Percentiles rank a stretch among this genome's conserved stretches.
These are phyloP conservation scores for Ptychobarbus kaznakovi DNA, from an alignment of 2,797 vertebrate species.

Conservation along the genomic window DNA sequence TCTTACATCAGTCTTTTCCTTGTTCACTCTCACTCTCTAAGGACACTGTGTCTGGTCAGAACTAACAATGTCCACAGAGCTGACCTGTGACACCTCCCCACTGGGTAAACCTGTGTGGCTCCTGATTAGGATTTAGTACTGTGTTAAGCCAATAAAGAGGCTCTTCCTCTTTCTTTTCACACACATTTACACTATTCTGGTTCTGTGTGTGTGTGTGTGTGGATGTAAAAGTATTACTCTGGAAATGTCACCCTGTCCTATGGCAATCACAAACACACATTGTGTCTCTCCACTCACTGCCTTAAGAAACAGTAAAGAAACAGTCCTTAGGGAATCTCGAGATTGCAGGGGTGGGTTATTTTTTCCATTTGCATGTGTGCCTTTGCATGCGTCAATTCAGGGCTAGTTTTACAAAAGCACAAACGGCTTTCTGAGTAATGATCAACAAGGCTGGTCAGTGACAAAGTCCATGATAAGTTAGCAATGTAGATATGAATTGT, in stretches of 20 bases:
- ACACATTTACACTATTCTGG: not conserved
- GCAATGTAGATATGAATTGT: not conserved
- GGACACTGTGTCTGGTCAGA: not conserved
- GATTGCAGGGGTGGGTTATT: not conserved
- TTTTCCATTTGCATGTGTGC: not conserved
- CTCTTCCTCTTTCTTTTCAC: constrained; percentile 6
- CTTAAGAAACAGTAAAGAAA: constrained; percentile 4
- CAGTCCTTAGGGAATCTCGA: too few species aligned
- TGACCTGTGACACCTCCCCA: not conserved
- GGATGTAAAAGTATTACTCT: not conserved
- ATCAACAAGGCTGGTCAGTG: not conserved
- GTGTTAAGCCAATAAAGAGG: not conserved
- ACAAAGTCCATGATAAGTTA: not conserved
- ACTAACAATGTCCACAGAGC: not conserved
- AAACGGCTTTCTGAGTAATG: not conserved
- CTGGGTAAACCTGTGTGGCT: constrained; percentile 2
- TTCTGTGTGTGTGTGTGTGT: not conserved
- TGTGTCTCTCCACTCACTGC: not conserved
- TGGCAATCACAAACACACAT: not conserved
- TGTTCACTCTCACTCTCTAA: not conserved
- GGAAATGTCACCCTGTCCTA: too few species aligned
- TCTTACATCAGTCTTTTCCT: not conserved
- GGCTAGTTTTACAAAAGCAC: not conserved
- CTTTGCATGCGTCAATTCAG: not conserved
- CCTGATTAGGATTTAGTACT: not conserved